A percentile compares a stretch with the other conserved stretches of the same genome.
These are phyloP conservation scores for Hydrozoanthus gracilis DNA, from an alignment of 92 coral and sea anemone genomes.

Conservation along the genomic window DNA sequence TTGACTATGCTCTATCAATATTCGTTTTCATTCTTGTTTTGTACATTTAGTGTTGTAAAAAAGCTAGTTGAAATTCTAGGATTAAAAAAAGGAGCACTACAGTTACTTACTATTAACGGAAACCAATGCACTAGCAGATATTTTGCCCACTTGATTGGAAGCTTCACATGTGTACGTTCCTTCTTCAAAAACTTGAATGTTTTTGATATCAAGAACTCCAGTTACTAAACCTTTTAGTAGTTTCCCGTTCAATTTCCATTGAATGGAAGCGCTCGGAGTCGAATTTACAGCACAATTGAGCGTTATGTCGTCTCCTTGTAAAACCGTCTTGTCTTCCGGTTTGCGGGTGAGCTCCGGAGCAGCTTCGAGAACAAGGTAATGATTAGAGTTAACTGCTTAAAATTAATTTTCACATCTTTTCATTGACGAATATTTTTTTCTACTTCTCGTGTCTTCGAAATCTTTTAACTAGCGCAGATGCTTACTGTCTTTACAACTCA, in stretches of 20 bases:
- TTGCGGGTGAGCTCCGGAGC: conserved; percentile 12
- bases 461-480: no score
- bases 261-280: not conserved
- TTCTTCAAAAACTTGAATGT: not conserved
- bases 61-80: not conserved
- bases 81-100: no score
- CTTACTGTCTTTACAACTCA: no score
- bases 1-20: no score
- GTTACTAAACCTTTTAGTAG: no score
- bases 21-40: not conserved
- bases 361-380: not conserved
- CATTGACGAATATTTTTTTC: no score
- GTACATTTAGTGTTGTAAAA: not conserved
- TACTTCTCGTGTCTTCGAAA: no score
- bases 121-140: conserved; percentile 4
- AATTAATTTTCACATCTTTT: no score
- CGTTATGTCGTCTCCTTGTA: not conserved
- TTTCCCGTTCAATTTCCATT: conserved; percentile 18
- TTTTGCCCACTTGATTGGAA: not conserved
- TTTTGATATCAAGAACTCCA: not conserved
- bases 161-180: conserved; percentile 32
- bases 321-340: not conserved
- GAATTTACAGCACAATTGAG: not conserved
- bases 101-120: conserved; percentile 27
- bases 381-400: no score